phyloP scores from a whole-genome alignment of 2,113 vertebrate species.

The Clinocottus analis region DNA sequence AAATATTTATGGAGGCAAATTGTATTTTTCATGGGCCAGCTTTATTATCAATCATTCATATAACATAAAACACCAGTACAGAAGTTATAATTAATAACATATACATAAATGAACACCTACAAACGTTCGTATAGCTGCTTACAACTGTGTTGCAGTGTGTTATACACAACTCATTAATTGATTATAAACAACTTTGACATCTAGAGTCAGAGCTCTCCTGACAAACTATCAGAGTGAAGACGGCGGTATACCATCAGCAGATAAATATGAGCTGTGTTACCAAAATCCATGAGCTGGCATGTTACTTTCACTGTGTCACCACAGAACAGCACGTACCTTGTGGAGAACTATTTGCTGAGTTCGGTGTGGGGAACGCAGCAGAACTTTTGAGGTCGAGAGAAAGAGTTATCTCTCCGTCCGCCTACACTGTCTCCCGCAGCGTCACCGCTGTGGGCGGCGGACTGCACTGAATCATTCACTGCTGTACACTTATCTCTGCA shows the following conservation, averaged over 20 bases:
- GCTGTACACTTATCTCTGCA: slow-evolving; percentile 29
- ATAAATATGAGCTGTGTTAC: slow-evolving; percentile 32
- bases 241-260: not conserved
- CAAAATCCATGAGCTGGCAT: slow-evolving; percentile 27
- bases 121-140: not conserved
- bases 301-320: slow-evolving; percentile 46
- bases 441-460: slow-evolving; percentile 33
- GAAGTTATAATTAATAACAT: not conserved
- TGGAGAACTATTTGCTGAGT: slow-evolving; percentile 28
- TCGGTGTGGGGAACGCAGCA: not conserved
- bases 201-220: not conserved
- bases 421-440: not conserved
- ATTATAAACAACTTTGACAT: not conserved
- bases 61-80: not conserved
- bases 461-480: slow-evolving; percentile 40
- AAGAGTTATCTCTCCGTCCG: slow-evolving; percentile 41
- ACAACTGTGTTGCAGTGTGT: not conserved
- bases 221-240: slow-evolving; percentile 1
- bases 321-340: slow-evolving; percentile 17
- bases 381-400: slow-evolving; percentile 2
- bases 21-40: not conserved
- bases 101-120: not conserved
- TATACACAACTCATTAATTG: not conserved
- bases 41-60: not conserved
- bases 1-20: too few species aligned